phyloP scores from a whole-genome alignment of 2,113 vertebrate genomes.

The human region GRCh38 chr2:79925501-79926000 shows the following conservation, averaged over 20 bases:
- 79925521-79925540: background rate
- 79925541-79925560: background rate
- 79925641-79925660: background rate
- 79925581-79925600: background rate
- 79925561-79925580: background rate
- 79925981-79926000: background rate
- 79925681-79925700: background rate
- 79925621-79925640: background rate
- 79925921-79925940: background rate
- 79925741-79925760: background rate
- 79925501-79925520: background rate
- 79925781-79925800: background rate
- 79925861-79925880: background rate
- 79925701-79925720: background rate
- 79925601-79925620: background rate
- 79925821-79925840: background rate
- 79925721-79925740: background rate
- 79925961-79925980: background rate
- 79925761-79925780: background rate
- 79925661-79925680: too few relatives aligned
- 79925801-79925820: background rate
- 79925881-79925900: background rate
- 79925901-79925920: background rate
- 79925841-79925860: background rate
- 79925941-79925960: background rate